Percentiles rank a stretch among this genome's conserved stretches.
Conservation (phyloP, 2,113 vertebrate genomes). For the Xenopus tropicalis region UCB_Xtro_10.0 CM004443.2:211106001-211106500, state of each 20-base stretch:
- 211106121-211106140: too few species aligned
- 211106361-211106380: constrained; percentile 76
- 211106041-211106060: constrained; percentile 85
- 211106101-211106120: not conserved
- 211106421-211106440: too few species aligned
- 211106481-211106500: too few species aligned
- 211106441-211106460: too few species aligned
- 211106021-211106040: constrained; percentile 90
- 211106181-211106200: not conserved
- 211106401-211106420: not conserved
- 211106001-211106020: constrained; percentile 90
- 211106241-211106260: constrained; percentile 75
- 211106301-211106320: constrained; percentile 80
- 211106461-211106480: too few species aligned
- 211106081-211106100: not conserved
- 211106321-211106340: constrained; percentile 79
- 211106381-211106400: constrained; percentile 74
- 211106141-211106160: too few species aligned
- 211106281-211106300: constrained; percentile 79
- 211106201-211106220: constrained; percentile 71
- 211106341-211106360: constrained; percentile 82
- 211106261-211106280: constrained; percentile 90
- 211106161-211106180: too few species aligned
- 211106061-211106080: constrained; percentile 60
- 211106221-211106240: constrained; percentile 87